These are phyloP conservation scores for Pantherophis alleghaniensis DNA, from an alignment of 2,797 vertebrate genomes.

Conservation along the genomic window DNA sequence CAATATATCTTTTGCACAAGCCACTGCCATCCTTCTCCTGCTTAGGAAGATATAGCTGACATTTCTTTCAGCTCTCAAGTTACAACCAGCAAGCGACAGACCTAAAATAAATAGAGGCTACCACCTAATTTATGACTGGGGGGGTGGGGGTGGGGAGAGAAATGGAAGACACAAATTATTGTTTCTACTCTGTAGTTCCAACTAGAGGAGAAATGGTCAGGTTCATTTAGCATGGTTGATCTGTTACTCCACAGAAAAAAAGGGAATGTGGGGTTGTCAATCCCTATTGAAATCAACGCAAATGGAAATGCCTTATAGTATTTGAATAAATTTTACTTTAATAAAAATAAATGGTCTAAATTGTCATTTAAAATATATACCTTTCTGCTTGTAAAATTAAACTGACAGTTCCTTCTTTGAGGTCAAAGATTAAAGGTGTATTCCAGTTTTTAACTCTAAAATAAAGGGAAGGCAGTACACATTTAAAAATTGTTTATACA, in stretches of 20 bases:
- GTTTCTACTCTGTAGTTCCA: not conserved
- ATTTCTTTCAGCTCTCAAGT: not conserved
- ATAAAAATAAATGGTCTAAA: conserved; percentile 12
- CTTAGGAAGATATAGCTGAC: not conserved
- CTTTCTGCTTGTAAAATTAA: conserved; percentile 94
- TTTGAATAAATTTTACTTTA: conserved; percentile 12
- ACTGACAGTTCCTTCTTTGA: conserved; percentile 94
- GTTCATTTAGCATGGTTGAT: not conserved
- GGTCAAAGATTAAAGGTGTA: conserved; percentile 95
- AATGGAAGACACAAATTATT: not conserved
- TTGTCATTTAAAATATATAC: conserved; percentile 69
- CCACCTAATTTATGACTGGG: not conserved
- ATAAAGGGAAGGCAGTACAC: conserved; percentile 8
- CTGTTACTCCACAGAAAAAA: not conserved
- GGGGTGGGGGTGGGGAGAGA: too few species aligned
- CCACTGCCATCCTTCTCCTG: not conserved
- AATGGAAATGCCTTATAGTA: not conserved
- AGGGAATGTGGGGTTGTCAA: not conserved
- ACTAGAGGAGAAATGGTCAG: not conserved
- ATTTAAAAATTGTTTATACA: conserved; percentile 16
- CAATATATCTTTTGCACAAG: not conserved
- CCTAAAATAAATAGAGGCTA: not conserved
- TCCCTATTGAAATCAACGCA: not conserved
- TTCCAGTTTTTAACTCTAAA: conserved; percentile 95
- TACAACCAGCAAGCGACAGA: not conserved